Evolutionary conservation across 2,888 invertebrate species (phyloP).

Genomic region (Mesorhabditis sp.): DNA sequence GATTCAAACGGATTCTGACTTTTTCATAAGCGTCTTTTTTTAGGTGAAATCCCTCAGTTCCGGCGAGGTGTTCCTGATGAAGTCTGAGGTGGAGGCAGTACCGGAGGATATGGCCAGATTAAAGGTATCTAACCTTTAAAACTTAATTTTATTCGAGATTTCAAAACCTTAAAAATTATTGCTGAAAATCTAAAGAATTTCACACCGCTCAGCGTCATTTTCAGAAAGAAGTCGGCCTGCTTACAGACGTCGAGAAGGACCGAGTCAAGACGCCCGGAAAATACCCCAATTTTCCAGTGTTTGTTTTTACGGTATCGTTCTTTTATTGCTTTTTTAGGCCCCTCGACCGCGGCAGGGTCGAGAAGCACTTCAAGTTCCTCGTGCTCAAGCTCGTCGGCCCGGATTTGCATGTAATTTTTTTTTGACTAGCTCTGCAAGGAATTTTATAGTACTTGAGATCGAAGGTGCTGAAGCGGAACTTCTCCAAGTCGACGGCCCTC

Average conservation of each 20-base stretch:
- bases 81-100: neutral
- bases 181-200: neutral
- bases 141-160: no score
- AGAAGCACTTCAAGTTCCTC: neutral
- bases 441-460: neutral
- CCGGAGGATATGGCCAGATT: neutral
- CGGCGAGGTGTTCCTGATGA: neutral
- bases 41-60: neutral
- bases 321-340: neutral
- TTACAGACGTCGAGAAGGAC: neutral
- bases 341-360: neutral
- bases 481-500: constrained; percentile 1
- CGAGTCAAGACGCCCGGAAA: neutral
- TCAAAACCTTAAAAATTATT: no score
- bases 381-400: neutral
- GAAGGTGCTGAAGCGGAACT: neutral
- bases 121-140: neutral
- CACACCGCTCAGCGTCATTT: neutral
- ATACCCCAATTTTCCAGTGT: neutral
- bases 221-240: constrained; percentile 1
- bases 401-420: neutral
- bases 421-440: no score
- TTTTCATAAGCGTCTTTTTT: neutral
- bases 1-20: neutral
- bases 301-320: neutral